Evolutionary conservation across 1,140 invertebrate genomes (phyloP), one percentile per base, ranked within the genome.

Genomic region (Euglossa dilemma): DNA sequence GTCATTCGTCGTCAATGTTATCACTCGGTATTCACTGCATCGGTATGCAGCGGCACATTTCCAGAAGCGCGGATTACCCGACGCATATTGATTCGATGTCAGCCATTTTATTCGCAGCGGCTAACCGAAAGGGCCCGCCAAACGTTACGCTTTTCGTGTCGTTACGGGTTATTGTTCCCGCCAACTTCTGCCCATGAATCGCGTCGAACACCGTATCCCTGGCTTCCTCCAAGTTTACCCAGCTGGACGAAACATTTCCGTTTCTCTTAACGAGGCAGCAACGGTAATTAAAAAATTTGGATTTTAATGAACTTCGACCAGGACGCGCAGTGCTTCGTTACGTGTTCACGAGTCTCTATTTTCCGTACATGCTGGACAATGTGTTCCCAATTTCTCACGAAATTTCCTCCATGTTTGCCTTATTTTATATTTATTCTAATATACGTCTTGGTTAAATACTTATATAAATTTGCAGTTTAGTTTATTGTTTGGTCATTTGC

Each of bases 11-110:
- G 36, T 8, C 11, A 43, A 16, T 43, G 54, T 73, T 57, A 57
- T 57, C 54, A 18, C 7, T 56, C 12, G 52, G 25, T 36, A 43
- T 72, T 73, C 28, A 28, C 14, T 43, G 11, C 20, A 36, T 71
- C 50, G 50, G 28, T 56, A n/a, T 43, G 14, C 23, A 43, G 7
- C 18, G 20, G 11, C 36, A 16, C 52, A 11, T 73, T 57, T 73
- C 23, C 71, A 43, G 52, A 70, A 70, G 45, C 67, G 43, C n/a
- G 67, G n/a, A 70, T 70, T 50, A 50, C 45, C 45, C 43, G 6
- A 45, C 14, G 66, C 66, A 69, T 69, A 69, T 69, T 69, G 66
- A 69, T 67, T 45, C 43, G 43, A 47, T 25, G 43, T 36, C 43
- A 69, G 43, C 23, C 66, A 69, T 69, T 69, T 69, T 43, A 45